phyloP scores from a whole-genome alignment of 2,113 vertebrate genomes.

The Corythaeola cristata region DNA sequence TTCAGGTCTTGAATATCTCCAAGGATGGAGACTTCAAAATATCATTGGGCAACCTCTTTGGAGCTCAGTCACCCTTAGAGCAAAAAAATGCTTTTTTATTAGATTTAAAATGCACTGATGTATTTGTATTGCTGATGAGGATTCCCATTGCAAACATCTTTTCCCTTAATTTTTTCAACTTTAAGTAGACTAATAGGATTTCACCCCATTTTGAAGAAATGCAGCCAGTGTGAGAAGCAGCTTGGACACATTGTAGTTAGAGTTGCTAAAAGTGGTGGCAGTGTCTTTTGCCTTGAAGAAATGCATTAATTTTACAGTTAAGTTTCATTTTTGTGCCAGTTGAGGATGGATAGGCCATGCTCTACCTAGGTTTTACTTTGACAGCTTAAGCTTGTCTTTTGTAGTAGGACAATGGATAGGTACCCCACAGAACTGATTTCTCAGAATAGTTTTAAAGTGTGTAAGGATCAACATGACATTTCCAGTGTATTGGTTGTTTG shows the following conservation, averaged over 20 bases:
- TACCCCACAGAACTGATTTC: neutral
- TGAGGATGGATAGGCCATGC: neutral
- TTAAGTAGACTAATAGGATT: neutral
- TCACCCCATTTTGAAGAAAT: neutral
- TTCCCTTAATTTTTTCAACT: neutral
- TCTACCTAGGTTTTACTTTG: neutral
- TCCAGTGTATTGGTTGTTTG: neutral
- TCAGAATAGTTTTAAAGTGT: too few species aligned
- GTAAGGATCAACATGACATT: neutral
- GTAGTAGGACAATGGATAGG: neutral
- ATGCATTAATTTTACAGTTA: neutral
- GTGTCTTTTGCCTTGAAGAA: neutral
- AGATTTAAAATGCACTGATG: fast-evolving
- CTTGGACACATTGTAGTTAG: neutral
- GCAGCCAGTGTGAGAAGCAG: neutral
- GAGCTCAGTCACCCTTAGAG: neutral
- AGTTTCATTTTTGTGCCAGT: neutral
- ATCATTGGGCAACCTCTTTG: neutral
- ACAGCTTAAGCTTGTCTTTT: neutral
- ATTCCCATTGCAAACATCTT: neutral
- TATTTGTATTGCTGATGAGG: neutral
- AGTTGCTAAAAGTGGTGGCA: neutral
- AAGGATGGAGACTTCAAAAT: neutral
- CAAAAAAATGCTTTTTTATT: neutral
- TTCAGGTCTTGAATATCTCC: neutral